phyloP scores from a whole-genome alignment of 2,888 invertebrate genomes.

The Opisthograptis luteolata region DNA sequence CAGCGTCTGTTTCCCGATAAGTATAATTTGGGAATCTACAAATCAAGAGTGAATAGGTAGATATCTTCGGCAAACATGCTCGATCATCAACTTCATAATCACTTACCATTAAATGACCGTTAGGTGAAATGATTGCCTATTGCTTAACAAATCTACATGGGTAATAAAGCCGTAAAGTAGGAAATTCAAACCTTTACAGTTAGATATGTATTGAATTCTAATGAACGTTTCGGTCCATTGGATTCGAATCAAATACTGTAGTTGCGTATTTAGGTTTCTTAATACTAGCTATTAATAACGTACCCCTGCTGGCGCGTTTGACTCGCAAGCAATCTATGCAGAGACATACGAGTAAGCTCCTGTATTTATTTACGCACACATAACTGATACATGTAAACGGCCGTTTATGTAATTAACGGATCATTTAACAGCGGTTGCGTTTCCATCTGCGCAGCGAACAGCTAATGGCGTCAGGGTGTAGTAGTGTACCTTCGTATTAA shows the following conservation, averaged over 20 bases:
- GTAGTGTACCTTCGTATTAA: too few relatives aligned
- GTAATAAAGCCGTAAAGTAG: too few relatives aligned
- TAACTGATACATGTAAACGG: constrained; percentile 20
- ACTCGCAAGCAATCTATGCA: constrained; percentile 6
- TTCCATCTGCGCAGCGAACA: constrained; percentile 39
- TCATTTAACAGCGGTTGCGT: constrained; percentile 44
- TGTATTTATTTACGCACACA: constrained; percentile 21
- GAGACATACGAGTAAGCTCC: constrained; percentile 12
- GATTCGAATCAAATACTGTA: constrained; percentile 42
- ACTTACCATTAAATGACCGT: too few relatives aligned
- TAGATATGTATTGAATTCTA: too few relatives aligned
- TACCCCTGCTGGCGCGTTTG: constrained; percentile 7
- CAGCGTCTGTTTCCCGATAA: too few relatives aligned
- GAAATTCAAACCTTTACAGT: too few relatives aligned
- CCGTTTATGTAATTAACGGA: constrained; percentile 32
- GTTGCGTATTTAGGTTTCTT: constrained; percentile 38
- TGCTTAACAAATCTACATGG: too few relatives aligned
- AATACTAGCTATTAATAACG: constrained; percentile 33
- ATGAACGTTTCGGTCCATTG: constrained; percentile 36
- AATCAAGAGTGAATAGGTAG: too few relatives aligned
- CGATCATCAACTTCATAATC: too few relatives aligned
- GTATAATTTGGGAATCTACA: too few relatives aligned
- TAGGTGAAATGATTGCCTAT: too few relatives aligned
- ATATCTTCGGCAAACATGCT: too few relatives aligned
- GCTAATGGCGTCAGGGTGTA: constrained; percentile 36